Evolutionary conservation across 2,797 vertebrate species (phyloP).

Genomic region (Amphiprion clarkii): DNA sequence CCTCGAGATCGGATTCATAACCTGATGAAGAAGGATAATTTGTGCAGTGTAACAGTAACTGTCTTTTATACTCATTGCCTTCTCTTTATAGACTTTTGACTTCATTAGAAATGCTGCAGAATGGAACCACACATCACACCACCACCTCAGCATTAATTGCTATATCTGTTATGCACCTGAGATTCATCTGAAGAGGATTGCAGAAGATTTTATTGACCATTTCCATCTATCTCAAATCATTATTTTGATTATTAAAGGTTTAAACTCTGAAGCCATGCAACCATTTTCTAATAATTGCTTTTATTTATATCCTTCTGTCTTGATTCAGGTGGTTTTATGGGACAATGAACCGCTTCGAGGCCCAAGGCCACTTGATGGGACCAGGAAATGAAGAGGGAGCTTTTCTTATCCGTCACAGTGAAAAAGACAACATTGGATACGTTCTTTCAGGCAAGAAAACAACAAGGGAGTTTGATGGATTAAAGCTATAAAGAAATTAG

Average conservation of each 20-base stretch:
- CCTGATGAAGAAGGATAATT: too few relatives aligned
- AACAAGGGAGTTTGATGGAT: too few relatives aligned
- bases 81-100: too few relatives aligned
- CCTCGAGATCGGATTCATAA: neutral
- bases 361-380: conserved; percentile 76
- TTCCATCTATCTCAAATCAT: neutral
- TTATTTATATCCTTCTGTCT: neutral
- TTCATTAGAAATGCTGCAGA: too few relatives aligned
- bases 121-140: too few relatives aligned
- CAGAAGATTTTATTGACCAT: neutral
- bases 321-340: conserved; percentile 88
- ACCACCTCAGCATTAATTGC: too few relatives aligned
- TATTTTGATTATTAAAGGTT: neutral
- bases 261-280: neutral
- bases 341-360: conserved; percentile 84
- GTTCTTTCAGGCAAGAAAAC: conserved; percentile 84
- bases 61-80: too few relatives aligned
- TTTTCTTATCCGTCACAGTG: conserved; percentile 87
- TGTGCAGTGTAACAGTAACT: too few relatives aligned
- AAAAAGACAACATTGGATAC: conserved; percentile 77
- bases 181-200: neutral
- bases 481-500: too few relatives aligned
- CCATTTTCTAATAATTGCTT: neutral
- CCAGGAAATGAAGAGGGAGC: conserved; percentile 71
- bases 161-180: neutral